Percentiles rank a stretch among this genome's conserved stretches.
These are phyloP conservation scores for Hydractinia echinata DNA, from an alignment of 30 jellyfish, hydroid and myxozoan species.

Conservation along the genomic window DNA sequence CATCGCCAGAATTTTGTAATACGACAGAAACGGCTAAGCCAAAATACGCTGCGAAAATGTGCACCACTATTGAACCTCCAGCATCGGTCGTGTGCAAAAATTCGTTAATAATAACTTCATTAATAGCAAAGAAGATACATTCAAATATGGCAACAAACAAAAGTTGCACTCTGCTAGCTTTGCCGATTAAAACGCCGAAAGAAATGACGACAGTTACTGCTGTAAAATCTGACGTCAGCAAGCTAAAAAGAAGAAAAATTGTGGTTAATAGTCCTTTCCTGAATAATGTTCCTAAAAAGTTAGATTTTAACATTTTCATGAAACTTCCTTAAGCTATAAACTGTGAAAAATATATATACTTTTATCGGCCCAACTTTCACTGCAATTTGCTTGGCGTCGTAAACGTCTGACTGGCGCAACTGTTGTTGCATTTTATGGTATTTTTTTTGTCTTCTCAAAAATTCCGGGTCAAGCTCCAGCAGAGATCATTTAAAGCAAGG, in stretches of 20 bases:
- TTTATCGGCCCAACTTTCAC: no score
- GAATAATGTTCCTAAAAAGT: no score
- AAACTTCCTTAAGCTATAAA: no score
- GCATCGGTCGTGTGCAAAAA: constrained; percentile 61
- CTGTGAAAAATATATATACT: no score
- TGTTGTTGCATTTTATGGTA: no score
- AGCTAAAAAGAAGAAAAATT: constrained; percentile 12
- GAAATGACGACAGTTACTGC: constrained; percentile 79
- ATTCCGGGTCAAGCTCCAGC: no score
- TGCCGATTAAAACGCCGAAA: constrained; percentile 92
- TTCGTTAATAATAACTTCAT: constrained; percentile 53
- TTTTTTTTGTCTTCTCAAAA: no score
- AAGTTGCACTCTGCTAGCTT: constrained; percentile 71
- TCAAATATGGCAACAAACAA: constrained; percentile 58
- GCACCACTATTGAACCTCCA: constrained; percentile 94
- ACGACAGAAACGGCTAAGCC: constrained; percentile 84
- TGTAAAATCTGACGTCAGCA: constrained; percentile 82
- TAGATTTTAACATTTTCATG: no score
- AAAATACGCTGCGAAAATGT: constrained; percentile 92
- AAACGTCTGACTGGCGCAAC: no score
- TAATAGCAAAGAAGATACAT: constrained; percentile 58
- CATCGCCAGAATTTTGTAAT: constrained; percentile 49
- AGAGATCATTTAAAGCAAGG: no score
- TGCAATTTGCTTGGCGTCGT: no score
- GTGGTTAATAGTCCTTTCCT: no score